These are phyloP conservation scores for Chloebia gouldiae DNA, from an alignment of 2,113 vertebrate genomes.

Conservation along the genomic window DNA sequence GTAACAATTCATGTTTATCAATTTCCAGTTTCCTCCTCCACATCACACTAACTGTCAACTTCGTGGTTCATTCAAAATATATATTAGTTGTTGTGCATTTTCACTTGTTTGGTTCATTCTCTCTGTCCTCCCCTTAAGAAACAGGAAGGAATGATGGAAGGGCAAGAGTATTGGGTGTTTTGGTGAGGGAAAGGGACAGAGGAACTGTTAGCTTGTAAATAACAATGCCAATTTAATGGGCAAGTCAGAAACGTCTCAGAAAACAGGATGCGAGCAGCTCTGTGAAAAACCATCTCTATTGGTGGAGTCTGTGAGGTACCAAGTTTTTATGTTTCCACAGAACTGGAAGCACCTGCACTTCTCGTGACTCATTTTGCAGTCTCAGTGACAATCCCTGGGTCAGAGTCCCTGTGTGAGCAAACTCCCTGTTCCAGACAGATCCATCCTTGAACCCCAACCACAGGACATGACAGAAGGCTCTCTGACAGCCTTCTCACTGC, in stretches of 20 bases:
- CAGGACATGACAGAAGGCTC: neutral
- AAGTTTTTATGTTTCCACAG: neutral
- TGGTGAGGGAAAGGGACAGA: neutral
- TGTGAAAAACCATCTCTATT: neutral
- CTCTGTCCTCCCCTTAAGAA: neutral
- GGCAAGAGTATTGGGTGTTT: neutral
- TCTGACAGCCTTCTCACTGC: rapidly evolving
- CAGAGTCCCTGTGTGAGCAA: neutral
- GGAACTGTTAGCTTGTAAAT: neutral
- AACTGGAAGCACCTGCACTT: neutral
- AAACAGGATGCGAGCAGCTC: neutral
- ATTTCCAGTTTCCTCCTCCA: neutral
- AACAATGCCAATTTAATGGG: neutral
- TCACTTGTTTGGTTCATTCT: neutral
- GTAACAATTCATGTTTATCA: neutral
- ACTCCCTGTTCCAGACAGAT: neutral
- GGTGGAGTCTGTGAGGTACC: neutral
- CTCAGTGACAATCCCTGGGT: too few relatives aligned
- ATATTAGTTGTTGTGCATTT: neutral
- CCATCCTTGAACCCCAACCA: neutral
- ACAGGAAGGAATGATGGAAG: neutral
- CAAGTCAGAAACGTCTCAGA: neutral
- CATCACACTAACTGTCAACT: neutral
- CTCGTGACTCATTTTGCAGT: neutral
- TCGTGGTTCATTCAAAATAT: neutral